Evolutionary conservation across 1,140 invertebrate species (phyloP).

Genomic region (Drosophila repletoides): DNA sequence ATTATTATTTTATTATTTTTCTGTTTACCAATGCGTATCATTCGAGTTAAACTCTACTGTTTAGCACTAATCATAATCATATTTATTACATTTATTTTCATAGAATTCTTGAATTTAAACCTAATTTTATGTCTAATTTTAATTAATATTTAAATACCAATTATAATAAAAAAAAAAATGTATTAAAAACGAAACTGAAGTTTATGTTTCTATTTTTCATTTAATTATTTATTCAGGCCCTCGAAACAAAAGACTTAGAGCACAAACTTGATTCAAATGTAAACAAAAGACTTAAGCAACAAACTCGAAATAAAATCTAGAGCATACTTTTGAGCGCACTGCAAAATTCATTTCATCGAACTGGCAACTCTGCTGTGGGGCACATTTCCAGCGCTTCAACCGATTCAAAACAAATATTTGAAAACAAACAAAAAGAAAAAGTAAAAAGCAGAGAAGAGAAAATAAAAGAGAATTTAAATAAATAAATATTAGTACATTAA

Average conservation of each 20-base stretch:
- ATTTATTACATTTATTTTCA: constrained; percentile 52
- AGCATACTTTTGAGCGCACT: constrained; percentile 22
- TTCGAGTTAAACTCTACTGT: constrained; percentile 10
- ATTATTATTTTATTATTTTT: constrained; percentile 14
- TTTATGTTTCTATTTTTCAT: not conserved
- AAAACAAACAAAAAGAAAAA: constrained; percentile 17
- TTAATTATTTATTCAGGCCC: too few species aligned
- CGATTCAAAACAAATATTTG: constrained; percentile 40
- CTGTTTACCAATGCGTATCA: constrained; percentile 1
- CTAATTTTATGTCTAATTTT: constrained; percentile 40
- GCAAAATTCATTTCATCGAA: not conserved
- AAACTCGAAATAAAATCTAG: not conserved
- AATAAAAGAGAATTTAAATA: constrained; percentile 3
- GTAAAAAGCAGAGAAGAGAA: constrained; percentile 6
- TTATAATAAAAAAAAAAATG: constrained; percentile 24
- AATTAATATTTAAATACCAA: constrained; percentile 30
- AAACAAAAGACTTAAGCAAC: constrained; percentile 34
- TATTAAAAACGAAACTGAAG: not conserved
- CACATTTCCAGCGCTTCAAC: not conserved
- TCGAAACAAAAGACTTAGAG: constrained; percentile 32
- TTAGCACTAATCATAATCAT: constrained; percentile 38
- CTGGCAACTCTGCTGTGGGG: constrained; percentile 22
- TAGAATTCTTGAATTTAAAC: constrained; percentile 38
- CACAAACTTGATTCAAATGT: constrained; percentile 14
- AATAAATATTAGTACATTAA: constrained; percentile 8